Base-by-base conservation (phyloP, 92 coral and sea anemone genomes). In the Paramuricea clavata region DNA sequence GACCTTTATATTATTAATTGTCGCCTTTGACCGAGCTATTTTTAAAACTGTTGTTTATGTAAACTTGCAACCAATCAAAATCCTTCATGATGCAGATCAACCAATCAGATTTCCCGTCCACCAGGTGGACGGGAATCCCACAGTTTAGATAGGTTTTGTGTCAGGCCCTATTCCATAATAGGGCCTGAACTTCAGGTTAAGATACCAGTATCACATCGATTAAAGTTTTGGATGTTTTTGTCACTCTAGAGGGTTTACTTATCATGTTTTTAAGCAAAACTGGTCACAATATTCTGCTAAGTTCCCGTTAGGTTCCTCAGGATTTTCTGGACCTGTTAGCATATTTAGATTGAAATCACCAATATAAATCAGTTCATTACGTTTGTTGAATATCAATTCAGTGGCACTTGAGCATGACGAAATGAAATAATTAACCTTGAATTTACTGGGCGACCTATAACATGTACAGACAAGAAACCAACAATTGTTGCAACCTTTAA, bases 381-480 rank as follows among this genome's bases (percentile, higher is more conserved):
- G 90, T 85, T 81, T 85, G 76, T 33, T 73, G 70, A 85, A 78
- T 90, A 88, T 88, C 56, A 41, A 41, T 82, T 85, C 90, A 22
- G 92, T 88, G 6, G 86, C 87, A n/a, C 76, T 17, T 69, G 74
- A 64, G 59, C 90, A 81, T 4, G 92, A 74, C 2, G 90, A 77
- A 19, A 88, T 36, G 42, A 36, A 36, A 36, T 36, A 3, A 36
- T 3, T 8, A 36, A 36, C 42, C 42, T 36, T 36, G 8, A 3
- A 36, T 8, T 36, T 36, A 8, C 8, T 36, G 3, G 42, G 42
- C 42, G 8, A 2, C 83, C 91, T 89, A 27, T 77, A 91, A 43
- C 94, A 83, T 5, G 90, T 90, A 69, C 93, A 90, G 33, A 87
- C 39, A 0, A 86, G 49, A 31, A 90, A 91, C 91, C 93, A 87